Conservation (phyloP, 2,797 vertebrate genomes). For the Pangasius mekongensis region DNA sequence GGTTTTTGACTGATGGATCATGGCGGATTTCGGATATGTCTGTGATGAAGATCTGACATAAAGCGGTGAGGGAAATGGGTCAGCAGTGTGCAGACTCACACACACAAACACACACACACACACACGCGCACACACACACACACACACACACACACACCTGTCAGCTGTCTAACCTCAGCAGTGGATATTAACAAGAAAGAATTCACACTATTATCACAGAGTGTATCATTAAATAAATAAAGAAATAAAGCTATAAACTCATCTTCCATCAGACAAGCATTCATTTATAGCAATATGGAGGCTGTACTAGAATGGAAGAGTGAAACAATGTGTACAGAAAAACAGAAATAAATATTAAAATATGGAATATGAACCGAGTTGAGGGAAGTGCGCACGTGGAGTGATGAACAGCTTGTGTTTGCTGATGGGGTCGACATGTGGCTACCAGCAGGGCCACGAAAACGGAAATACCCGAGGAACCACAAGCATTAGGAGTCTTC, state of each 20-base stretch:
- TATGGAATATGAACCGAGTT: neutral
- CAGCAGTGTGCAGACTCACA: neutral
- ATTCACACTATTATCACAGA: too few relatives aligned
- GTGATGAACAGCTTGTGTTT: constrained; percentile 16
- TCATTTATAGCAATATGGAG: neutral
- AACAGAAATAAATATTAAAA: neutral
- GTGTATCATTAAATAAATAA: neutral
- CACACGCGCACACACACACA: neutral
- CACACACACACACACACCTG: neutral
- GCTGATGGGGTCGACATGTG: constrained; percentile 41
- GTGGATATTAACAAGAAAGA: neutral
- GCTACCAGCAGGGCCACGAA: constrained; percentile 41
- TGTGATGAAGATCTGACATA: constrained; percentile 2
- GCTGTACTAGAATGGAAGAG: too few relatives aligned
- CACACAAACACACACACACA: too few relatives aligned
- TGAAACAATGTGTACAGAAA: too few relatives aligned
- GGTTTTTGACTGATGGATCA: neutral
- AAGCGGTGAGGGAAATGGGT: constrained; percentile 9
- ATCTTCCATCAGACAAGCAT: neutral
- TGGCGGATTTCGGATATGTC: neutral
- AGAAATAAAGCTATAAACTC: neutral
- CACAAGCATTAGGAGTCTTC: constrained; percentile 47
- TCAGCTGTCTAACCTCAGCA: neutral
- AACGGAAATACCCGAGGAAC: constrained; percentile 47
- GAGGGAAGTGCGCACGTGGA: neutral